Conservation (phyloP, 1,140 invertebrate species). For the Sitodiplosis mosellana region DNA sequence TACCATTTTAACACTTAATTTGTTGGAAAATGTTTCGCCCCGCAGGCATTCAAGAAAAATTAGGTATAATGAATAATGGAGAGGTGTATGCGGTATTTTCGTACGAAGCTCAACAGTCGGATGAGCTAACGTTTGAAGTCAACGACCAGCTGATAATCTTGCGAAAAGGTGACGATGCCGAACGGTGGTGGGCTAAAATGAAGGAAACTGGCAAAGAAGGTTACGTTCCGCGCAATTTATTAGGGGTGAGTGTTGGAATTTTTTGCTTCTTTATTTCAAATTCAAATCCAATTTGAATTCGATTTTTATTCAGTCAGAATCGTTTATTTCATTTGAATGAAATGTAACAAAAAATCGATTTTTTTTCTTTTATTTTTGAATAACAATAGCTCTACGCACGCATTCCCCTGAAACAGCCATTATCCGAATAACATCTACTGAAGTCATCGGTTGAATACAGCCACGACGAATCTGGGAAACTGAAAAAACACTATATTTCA, state of each 20-base stretch:
- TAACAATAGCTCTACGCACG: conserved; percentile 37
- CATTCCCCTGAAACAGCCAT: conserved; percentile 28
- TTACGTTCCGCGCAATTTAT: conserved; percentile 84
- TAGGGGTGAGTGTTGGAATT: conserved; percentile 56
- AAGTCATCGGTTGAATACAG: conserved; percentile 20
- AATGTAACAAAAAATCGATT: too few species aligned
- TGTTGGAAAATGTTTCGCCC: too few species aligned
- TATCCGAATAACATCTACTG: conserved; percentile 26
- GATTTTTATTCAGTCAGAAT: too few species aligned
- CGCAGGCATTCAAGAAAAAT: conserved; percentile 88
- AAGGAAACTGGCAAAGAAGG: conserved; percentile 41
- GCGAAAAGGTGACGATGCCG: conserved; percentile 84
- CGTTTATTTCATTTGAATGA: conserved; percentile 12
- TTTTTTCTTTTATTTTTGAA: too few species aligned
- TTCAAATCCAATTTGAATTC: neutral
- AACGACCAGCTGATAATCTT: conserved; percentile 75
- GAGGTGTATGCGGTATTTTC: conserved; percentile 89
- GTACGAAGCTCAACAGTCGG: conserved; percentile 76
- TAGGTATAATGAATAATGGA: conserved; percentile 85
- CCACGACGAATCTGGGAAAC: conserved; percentile 20
- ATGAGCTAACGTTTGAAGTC: conserved; percentile 78
- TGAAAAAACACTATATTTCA: conserved; percentile 25
- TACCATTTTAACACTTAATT: too few species aligned
- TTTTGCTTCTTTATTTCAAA: neutral
- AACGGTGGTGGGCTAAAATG: conserved; percentile 82